Evolutionary conservation across 2,888 invertebrate species (phyloP), one percentile per base, ranked within the genome.

Genomic region (Chymomyza procnemis): DNA sequence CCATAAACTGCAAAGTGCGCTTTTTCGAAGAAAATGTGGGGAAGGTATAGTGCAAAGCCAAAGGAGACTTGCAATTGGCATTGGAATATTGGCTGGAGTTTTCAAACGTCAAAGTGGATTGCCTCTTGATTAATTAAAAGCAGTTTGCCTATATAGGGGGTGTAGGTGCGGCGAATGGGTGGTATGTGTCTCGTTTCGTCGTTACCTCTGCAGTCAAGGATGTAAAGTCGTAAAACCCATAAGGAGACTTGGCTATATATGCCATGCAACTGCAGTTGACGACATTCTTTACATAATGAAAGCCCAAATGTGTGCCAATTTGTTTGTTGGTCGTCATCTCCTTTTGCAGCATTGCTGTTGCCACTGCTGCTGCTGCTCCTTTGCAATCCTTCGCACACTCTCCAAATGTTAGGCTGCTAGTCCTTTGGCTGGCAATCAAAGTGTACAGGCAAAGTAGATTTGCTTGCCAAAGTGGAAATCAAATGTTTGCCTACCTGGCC

Each of bases 91-190:
- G 73, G 73, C 58, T 65, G 63, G 41, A 74, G 73, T 81, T 81
- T 76, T 69, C 73, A 30, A 73, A 71, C 68, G 76, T 63, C 70
- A 79, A 82, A 85, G 77, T 79, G 82, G 80, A 87, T 86, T 75
- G 85, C 78, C 64, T 64, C 69, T 82, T 86, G 81, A 86, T 82
- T 86, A 82, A 86, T 82, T 87, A 85, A 82, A 79, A 82, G 80
- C 80, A 21, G 14, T 22, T 4, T 14, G 54, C 21, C 21, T 21
- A 22, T 54, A 22, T 54, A 4, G 3, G 52, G 14, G 9, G 19
- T 67, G 67, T 71, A 66, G 70, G 67, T 61, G 50, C n/a, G n/a
- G n/a, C n/a, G n/a, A n/a, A n/a, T 54, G 12, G 41, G 18, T 52
- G 9, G 5, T 50, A 12, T 48, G 8, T 50, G 4, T 50, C 1